Evolutionary conservation across 2,888 invertebrate genomes (phyloP).

Genomic region (Abrostola tripartita): DNA sequence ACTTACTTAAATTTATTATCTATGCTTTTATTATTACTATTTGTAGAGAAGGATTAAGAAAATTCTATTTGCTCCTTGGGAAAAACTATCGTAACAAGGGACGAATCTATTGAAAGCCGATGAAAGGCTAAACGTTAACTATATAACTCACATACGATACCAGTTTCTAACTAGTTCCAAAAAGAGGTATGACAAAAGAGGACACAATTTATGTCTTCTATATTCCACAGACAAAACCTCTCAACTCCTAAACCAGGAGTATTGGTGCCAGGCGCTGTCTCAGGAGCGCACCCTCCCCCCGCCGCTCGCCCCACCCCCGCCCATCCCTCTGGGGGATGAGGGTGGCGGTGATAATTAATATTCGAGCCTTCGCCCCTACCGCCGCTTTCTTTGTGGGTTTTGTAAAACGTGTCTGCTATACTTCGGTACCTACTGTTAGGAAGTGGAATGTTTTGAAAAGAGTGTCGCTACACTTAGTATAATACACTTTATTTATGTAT

Average conservation of each 20-base stretch:
- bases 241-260: slow-evolving; percentile 61
- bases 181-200: background rate
- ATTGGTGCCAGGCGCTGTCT: slow-evolving; percentile 80
- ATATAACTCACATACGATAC: no score
- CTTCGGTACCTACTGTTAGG: background rate
- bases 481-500: no score
- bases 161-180: no score
- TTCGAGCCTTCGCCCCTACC: slow-evolving; percentile 57
- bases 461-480: background rate
- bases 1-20: no score
- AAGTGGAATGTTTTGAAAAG: background rate
- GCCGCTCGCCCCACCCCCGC: background rate
- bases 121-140: no score
- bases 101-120: no score
- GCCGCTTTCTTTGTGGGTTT: slow-evolving; percentile 48
- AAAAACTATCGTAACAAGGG: no score
- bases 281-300: slow-evolving; percentile 47
- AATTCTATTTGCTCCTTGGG: no score
- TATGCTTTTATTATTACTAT: no score
- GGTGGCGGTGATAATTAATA: slow-evolving; percentile 72
- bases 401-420: slow-evolving; percentile 6
- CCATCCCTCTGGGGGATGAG: slow-evolving; percentile 7
- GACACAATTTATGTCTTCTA: background rate
- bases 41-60: no score
- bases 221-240: slow-evolving; percentile 15